Evolutionary conservation across 1,140 invertebrate species (phyloP), one percentile per base, ranked within the genome.

Genomic region (Bombyx mandarina): DNA sequence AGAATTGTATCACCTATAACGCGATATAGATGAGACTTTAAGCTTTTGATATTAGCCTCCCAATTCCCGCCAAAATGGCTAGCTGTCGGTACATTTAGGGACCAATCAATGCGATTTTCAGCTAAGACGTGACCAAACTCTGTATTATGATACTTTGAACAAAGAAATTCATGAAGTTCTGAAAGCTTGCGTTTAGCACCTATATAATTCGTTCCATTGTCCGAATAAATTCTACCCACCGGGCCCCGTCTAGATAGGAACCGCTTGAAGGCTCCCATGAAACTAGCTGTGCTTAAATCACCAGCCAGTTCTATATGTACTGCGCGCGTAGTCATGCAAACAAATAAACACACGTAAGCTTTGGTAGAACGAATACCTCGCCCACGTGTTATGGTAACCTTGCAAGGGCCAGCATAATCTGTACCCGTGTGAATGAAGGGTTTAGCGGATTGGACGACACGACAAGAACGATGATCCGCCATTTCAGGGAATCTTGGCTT

Each of bases 211-310:
- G 12, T 18, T 18, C 12, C 12, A 18, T 67, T 61, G 49, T 67
- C 65, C 7, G 56, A 56, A 22, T 58, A 59, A 3, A 69, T 51
- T 3, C 10, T 6, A 22, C 44, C 42, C 22, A 60, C 51, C 42
- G 53, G 54, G 49, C 61, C 45, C 7, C 62, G 53, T 6, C 57
- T 44, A 2, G 52, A 52, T 47, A 63, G 42, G 55, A 66, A 66
- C 8, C 61, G 43, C 55, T 63, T 66, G 44, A 60, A 56, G n/a
- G 50, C 57, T 42, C 53, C 42, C n/a, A 66, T n/a, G 45, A 63
- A 66, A 42, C 58, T 45, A 6, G 52, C 61, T n/a, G 61, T 60
- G 10, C 61, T 60, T 43, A 59, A 44, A n/a, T 66, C 65, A 12
- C 45, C 52, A 8, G 47, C 54, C 35, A 60, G 22, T 42, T 66